These are phyloP conservation scores for Hylaea fasciaria DNA, from an alignment of 2,888 invertebrate genomes.

Conservation along the genomic window DNA sequence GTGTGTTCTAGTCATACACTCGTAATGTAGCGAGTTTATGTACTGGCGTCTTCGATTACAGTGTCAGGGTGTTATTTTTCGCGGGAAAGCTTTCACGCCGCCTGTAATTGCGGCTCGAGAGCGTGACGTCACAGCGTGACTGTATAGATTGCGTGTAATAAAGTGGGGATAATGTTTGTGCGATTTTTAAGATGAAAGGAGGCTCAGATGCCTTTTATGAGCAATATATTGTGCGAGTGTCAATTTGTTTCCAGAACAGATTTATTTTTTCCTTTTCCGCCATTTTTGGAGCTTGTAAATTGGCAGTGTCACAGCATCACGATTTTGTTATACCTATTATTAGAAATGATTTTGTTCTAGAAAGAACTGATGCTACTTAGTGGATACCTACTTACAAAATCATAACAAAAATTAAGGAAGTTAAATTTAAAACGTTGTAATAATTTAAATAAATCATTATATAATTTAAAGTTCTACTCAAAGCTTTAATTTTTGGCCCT, in stretches of 20 bases:
- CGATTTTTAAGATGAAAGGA: conserved; percentile 27
- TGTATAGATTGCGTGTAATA: conserved; percentile 27
- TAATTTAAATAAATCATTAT: no score
- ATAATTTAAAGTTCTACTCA: no score
- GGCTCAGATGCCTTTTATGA: conserved; percentile 13
- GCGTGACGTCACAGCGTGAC: conserved; percentile 29
- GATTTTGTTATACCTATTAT: neutral
- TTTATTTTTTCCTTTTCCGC: no score
- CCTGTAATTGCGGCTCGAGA: conserved; percentile 28
- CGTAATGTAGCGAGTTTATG: neutral
- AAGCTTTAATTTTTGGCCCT: no score
- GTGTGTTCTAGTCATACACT: neutral
- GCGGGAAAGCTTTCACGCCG: conserved; percentile 32
- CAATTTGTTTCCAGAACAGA: conserved; percentile 9
- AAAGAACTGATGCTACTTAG: no score
- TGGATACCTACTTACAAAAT: no score
- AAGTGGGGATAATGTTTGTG: conserved; percentile 26
- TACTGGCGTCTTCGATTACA: neutral
- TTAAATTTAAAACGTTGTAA: no score
- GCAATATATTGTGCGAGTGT: conserved; percentile 21
- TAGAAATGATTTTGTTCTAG: no score
- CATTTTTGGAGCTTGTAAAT: no score
- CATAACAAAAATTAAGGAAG: no score
- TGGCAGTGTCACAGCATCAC: no score
- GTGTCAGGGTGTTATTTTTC: conserved; percentile 39